Percentiles rank a stretch among this genome's conserved stretches.
phyloP scores from a whole-genome alignment of 2,797 vertebrate species.

The Chrosomus eos region DNA sequence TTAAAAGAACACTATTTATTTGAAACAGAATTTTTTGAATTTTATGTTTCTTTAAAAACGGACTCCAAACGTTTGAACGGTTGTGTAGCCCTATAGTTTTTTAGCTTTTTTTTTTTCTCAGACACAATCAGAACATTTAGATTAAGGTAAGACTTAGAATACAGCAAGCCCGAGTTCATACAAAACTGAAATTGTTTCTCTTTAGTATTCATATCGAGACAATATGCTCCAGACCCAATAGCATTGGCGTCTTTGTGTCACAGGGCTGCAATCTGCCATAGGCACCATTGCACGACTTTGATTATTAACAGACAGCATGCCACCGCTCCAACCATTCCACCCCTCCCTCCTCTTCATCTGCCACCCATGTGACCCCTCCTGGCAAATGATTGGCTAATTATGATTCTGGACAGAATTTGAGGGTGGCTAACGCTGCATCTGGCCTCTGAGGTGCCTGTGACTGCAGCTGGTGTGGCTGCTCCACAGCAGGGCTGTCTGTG shows the following conservation, averaged over 20 bases:
- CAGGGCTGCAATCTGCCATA: conserved; percentile 61
- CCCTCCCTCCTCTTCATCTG: conserved; percentile 61
- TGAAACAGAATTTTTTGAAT: not conserved
- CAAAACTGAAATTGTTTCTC: conserved; percentile 32
- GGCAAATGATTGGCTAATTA: conserved; percentile 87
- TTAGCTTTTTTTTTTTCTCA: not conserved
- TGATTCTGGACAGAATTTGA: conserved; percentile 86
- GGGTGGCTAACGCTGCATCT: conserved; percentile 82
- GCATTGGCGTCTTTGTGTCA: conserved; percentile 60
- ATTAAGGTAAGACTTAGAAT: not conserved
- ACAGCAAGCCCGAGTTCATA: conserved; percentile 1
- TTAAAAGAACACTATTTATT: not conserved
- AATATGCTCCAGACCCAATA: conserved; percentile 58
- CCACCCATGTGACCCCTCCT: conserved; percentile 64
- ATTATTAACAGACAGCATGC: conserved; percentile 63
- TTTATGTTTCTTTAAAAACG: no score
- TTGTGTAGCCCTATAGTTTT: not conserved
- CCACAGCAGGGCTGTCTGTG: conserved; percentile 86
- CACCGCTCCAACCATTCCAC: conserved; percentile 43
- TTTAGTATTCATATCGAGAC: conserved; percentile 59
- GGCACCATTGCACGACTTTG: conserved; percentile 53
- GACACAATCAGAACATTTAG: not conserved
- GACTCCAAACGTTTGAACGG: no score
- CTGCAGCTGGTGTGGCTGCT: conserved; percentile 90
- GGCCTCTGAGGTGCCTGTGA: conserved; percentile 82